Percentiles rank a stretch among this genome's conserved stretches.
phyloP scores from a whole-genome alignment of 2,113 vertebrate genomes.

The Cavia porcellus region DNA sequence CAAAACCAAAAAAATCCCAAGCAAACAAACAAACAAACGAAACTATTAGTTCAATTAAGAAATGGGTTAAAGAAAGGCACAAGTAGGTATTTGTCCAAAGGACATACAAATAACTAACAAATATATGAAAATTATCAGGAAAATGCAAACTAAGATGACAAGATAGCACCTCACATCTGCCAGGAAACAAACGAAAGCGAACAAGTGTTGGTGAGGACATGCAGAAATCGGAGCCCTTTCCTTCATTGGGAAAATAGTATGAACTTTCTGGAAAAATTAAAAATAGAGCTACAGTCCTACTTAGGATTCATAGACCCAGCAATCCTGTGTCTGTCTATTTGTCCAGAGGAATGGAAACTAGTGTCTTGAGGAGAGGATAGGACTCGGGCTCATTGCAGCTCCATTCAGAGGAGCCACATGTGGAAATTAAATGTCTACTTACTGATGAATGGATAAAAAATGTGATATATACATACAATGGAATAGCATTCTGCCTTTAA shows the following conservation, averaged over 20 bases:
- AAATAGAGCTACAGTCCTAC: neutral
- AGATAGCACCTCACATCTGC: neutral
- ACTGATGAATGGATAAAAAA: neutral
- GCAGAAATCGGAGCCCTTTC: neutral
- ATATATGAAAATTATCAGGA: neutral
- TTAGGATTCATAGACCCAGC: neutral
- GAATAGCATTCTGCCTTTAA: neutral
- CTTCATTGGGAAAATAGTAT: neutral
- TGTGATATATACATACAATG: neutral
- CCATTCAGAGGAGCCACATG: neutral
- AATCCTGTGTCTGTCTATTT: neutral
- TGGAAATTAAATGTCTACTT: neutral
- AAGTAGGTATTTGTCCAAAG: neutral
- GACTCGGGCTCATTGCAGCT: neutral
- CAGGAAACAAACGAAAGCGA: neutral
- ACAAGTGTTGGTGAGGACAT: neutral
- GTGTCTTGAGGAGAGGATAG: neutral
- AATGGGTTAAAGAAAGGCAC: neutral
- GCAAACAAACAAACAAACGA: neutral
- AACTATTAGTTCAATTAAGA: neutral
- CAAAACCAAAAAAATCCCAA: neutral
- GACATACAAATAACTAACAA: neutral
- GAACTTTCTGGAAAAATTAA: neutral
- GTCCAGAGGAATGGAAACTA: neutral
- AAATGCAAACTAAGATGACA: neutral